Evolutionary conservation across 2,113 vertebrate genomes (phyloP), one percentile per base, ranked within the genome.

Genomic region (Clarias magur): DNA sequence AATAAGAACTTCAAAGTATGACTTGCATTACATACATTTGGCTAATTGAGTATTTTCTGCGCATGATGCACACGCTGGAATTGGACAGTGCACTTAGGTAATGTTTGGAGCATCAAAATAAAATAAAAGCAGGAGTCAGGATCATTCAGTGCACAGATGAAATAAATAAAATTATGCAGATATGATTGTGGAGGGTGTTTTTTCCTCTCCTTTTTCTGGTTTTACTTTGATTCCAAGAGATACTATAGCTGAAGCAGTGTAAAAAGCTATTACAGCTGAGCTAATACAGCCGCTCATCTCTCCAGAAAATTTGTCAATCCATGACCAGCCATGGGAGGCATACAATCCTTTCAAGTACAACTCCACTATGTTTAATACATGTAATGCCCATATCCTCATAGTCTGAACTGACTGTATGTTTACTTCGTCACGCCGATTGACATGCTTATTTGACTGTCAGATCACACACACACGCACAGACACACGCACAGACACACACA

Each of bases 311-410:
- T 65, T 81, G 87, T 76, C 80, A 81, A 57, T 17, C 59, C 25
- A 65, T 86, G 86, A 87, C 80, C 85, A 25, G 59, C 38, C 81
- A 68, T 86, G 63, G 80, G 38, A 53, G 23, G 86, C 84, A 63
- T 38, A 85, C 80, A 59, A 57, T 78, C 12, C 30, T 76, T 67
- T 80, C 34, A 88, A 85, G 85, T 80, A 76, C 91, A 91, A 85
- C 89, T 91, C 63, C 84, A 88, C 85, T 90, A 72, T 81, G 57
- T 80, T 80, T 81, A 86, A 88, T 89, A 56, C 53, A 80, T 82
- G 53, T 67, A 76, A 86, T 88, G 17, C 59, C 34, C 62, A 3
- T 65, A 83, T 78, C 85, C 89, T 67, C 27, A 75, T n/a, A 21
- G 48, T 56, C 86, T 80, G 65, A 89, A 48, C 7, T 42, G 70